A percentile compares a stretch with the other conserved stretches of the same genome.
Conservation (phyloP, 2,888 invertebrate species). For the Sarcophaga caerulescens region DNA sequence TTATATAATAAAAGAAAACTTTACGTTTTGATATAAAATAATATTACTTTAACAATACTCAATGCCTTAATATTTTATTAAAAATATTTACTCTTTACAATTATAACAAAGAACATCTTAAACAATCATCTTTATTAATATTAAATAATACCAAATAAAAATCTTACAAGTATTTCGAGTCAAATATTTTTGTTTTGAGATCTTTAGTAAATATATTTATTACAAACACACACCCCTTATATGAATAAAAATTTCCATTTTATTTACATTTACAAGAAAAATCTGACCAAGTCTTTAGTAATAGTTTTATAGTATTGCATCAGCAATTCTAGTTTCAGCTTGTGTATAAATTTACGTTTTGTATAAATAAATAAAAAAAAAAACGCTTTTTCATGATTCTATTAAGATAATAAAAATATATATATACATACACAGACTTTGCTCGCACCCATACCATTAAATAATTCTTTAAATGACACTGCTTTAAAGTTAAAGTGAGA, state of each 20-base stretch:
- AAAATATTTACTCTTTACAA: too few species aligned
- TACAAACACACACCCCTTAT: background rate
- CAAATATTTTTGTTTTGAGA: background rate
- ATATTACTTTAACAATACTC: too few species aligned
- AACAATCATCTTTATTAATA: too few species aligned
- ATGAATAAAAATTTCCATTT: background rate
- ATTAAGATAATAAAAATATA: constrained; percentile 40
- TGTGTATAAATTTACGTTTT: constrained; percentile 31
- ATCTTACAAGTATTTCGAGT: background rate
- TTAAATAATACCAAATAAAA: too few species aligned
- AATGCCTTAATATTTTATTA: too few species aligned
- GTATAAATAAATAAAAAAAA: constrained; percentile 13
- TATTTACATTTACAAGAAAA: constrained; percentile 1
- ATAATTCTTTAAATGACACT: background rate
- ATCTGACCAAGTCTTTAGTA: constrained; percentile 3
- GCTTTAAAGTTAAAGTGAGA: background rate
- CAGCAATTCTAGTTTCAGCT: constrained; percentile 53
- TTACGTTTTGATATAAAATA: too few species aligned
- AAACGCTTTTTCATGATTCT: constrained; percentile 40
- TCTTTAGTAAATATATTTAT: background rate
- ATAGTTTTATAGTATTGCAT: constrained; percentile 51
- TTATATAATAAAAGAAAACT: too few species aligned
- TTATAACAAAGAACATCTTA: too few species aligned
- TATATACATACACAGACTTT: background rate
- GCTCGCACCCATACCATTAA: background rate